Evolutionary conservation across 2,113 vertebrate species (phyloP).

Genomic region (human): GRCh38 chr2:45171001-45171500

Average conservation of each 20-base stretch:
- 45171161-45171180: conserved; percentile 59
- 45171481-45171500: background rate
- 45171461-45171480: conserved; percentile 16
- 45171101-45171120: background rate
- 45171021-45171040: conserved; percentile 56
- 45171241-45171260: conserved; percentile 76
- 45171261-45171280: conserved; percentile 84
- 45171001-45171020: conserved; percentile 47
- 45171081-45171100: conserved; percentile 14
- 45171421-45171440: conserved; percentile 55
- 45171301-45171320: conserved; percentile 79
- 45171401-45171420: conserved; percentile 56
- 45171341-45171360: conserved; percentile 75
- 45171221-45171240: conserved; percentile 44
- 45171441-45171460: conserved; percentile 45
- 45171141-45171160: conserved; percentile 54
- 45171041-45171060: conserved; percentile 53
- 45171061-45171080: conserved; percentile 32
- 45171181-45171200: conserved; percentile 79
- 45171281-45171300: conserved; percentile 81
- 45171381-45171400: conserved; percentile 75
- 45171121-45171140: conserved; percentile 46
- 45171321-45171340: conserved; percentile 46
- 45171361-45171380: conserved; percentile 49
- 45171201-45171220: conserved; percentile 79